A percentile compares a stretch with the other conserved stretches of the same genome.
Evolutionary conservation across 2,113 vertebrate genomes (phyloP).

Genomic region (Taxidea taxus): DNA sequence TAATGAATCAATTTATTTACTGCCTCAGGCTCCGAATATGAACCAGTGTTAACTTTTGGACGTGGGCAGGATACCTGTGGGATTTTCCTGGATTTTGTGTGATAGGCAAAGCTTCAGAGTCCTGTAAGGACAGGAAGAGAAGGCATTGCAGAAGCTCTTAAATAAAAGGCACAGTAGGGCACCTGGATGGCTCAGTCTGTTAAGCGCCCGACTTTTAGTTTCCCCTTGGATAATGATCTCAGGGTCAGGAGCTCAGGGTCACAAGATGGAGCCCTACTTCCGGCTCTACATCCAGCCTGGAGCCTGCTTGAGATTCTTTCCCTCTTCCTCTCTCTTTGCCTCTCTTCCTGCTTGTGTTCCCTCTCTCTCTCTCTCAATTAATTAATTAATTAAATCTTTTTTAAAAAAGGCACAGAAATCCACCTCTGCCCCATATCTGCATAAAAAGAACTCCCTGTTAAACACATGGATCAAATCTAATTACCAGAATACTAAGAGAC

Average conservation of each 20-base stretch:
- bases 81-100: background rate
- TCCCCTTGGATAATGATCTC: background rate
- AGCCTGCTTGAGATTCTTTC: background rate
- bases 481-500: background rate
- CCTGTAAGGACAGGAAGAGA: background rate
- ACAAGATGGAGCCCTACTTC: background rate
- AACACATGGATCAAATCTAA: background rate
- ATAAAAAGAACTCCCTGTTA: background rate
- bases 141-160: background rate
- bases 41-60: background rate
- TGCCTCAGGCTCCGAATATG: background rate
- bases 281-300: background rate
- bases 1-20: background rate
- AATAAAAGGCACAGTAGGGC: background rate
- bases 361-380: background rate
- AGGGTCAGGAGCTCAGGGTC: background rate
- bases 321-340: background rate
- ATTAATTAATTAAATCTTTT: too few species aligned
- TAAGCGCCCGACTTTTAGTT: background rate
- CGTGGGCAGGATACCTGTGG: background rate
- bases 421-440: background rate
- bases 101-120: background rate
- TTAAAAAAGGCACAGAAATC: background rate
- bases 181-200: background rate
- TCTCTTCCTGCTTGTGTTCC: background rate